Percentiles rank a stretch among this genome's conserved stretches.
phyloP scores from a whole-genome alignment of 2,888 invertebrate species.

The Laspeyria flexula region DNA sequence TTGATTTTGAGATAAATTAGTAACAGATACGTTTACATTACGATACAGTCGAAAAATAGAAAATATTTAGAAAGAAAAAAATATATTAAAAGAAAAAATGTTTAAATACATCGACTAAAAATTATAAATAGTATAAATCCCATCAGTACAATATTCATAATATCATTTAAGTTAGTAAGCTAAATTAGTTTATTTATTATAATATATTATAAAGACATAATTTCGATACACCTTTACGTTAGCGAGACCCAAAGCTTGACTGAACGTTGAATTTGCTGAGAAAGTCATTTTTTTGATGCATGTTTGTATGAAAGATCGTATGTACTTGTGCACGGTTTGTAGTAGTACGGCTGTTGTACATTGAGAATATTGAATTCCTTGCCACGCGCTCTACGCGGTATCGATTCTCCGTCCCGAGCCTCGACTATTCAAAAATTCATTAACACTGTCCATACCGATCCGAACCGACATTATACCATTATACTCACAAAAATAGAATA shows the following conservation, averaged over 20 bases:
- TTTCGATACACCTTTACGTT: slow-evolving; percentile 10
- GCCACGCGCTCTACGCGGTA: slow-evolving; percentile 65
- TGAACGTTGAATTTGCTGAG: slow-evolving; percentile 17
- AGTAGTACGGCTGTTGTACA: slow-evolving; percentile 16
- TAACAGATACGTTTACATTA: no score
- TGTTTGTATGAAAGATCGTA: slow-evolving; percentile 18
- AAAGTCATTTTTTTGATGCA: slow-evolving; percentile 19
- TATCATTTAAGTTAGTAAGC: slow-evolving; percentile 60
- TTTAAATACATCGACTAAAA: slow-evolving; percentile 46
- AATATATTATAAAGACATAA: slow-evolving; percentile 13
- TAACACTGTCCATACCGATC: slow-evolving; percentile 70
- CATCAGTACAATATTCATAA: slow-evolving; percentile 57
- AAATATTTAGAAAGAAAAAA: slow-evolving; percentile 39
- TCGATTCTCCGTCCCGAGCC: slow-evolving; percentile 82
- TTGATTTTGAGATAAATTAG: slow-evolving; percentile 54
- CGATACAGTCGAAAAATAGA: slow-evolving; percentile 32
- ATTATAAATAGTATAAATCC: slow-evolving; percentile 35
- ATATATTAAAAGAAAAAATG: slow-evolving; percentile 39
- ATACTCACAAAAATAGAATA: slow-evolving; percentile 53
- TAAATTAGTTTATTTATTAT: slow-evolving; percentile 37
- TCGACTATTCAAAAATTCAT: slow-evolving; percentile 81
- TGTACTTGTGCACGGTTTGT: slow-evolving; percentile 16
- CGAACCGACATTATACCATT: slow-evolving; percentile 60
- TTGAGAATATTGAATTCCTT: slow-evolving; percentile 59
- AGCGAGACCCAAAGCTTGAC: slow-evolving; percentile 29